phyloP scores from a whole-genome alignment of 2,797 vertebrate genomes.

The Lerista edwardsae region DNA sequence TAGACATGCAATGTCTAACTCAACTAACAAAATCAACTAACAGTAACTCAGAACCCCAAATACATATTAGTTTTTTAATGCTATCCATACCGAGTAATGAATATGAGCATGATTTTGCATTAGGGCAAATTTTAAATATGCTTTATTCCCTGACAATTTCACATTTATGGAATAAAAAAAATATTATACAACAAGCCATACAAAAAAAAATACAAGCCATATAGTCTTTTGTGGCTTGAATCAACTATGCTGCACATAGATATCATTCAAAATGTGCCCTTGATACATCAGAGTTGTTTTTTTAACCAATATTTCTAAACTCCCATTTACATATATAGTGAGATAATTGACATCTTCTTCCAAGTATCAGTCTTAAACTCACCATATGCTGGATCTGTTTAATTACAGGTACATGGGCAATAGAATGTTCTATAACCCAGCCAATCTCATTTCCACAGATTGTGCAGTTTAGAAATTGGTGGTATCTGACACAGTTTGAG shows the following conservation, averaged over 20 bases:
- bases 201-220: too few species aligned
- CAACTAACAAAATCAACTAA: not conserved
- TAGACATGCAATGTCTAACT: too few species aligned
- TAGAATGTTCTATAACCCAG: conserved; percentile 48
- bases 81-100: conserved; percentile 29
- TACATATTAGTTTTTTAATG: conserved; percentile 35
- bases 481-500: conserved; percentile 39
- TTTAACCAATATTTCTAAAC: conserved; percentile 7
- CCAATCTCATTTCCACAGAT: conserved; percentile 57
- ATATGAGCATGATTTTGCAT: conserved; percentile 48
- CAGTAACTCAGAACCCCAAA: conserved; percentile 37
- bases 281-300: conserved; percentile 20
- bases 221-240: conserved; percentile 51
- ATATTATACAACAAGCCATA: too few species aligned
- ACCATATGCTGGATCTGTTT: conserved; percentile 47
- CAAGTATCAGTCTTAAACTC: conserved; percentile 3
- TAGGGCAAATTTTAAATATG: conserved; percentile 52
- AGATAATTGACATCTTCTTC: not conserved
- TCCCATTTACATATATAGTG: conserved; percentile 41
- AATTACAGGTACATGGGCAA: conserved; percentile 35
- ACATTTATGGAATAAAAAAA: conserved; percentile 64
- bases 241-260: conserved; percentile 67
- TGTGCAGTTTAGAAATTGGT: conserved; percentile 49
- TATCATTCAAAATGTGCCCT: conserved; percentile 56
- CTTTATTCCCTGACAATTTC: conserved; percentile 62